A percentile compares a stretch with the other conserved stretches of the same genome.
Conservation (phyloP, 1,140 invertebrate genomes). For the Macrobrachium rosenbergii region DNA sequence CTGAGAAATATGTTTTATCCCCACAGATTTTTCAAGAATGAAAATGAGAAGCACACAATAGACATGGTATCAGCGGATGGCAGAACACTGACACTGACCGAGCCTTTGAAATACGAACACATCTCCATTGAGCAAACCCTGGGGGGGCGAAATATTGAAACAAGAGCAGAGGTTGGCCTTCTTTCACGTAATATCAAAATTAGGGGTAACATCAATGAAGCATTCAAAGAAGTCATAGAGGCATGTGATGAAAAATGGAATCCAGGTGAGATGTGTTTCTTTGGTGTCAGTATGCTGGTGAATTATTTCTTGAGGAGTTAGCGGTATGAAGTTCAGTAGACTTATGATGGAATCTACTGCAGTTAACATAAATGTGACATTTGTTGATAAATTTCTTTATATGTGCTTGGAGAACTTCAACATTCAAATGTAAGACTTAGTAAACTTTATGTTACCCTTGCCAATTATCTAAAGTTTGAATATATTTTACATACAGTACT, state of each 20-base stretch:
- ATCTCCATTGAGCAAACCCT: conserved; percentile 45
- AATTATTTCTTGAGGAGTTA: neutral
- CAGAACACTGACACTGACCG: conserved; percentile 36
- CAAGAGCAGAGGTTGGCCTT: conserved; percentile 45
- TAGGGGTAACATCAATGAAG: conserved; percentile 36
- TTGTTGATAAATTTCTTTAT: no score
- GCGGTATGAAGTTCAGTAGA: no score
- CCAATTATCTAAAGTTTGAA: no score
- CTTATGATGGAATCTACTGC: no score
- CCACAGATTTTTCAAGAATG: conserved; percentile 17
- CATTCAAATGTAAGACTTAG: no score
- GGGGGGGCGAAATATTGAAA: conserved; percentile 33
- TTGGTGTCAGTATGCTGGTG: no score
- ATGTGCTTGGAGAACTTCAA: no score
- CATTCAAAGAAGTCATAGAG: conserved; percentile 27
- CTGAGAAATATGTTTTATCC: no score
- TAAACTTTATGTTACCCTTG: no score
- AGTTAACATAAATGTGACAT: no score
- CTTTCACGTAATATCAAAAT: conserved; percentile 55
- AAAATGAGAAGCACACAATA: conserved; percentile 43
- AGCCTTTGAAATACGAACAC: conserved; percentile 35
- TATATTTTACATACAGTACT: no score
- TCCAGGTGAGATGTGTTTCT: conserved; percentile 23
- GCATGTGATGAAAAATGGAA: conserved; percentile 35
- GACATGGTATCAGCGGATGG: conserved; percentile 37